Base-by-base conservation (phyloP, 2,797 vertebrate species). In the Aplochiton taeniatus region DNA sequence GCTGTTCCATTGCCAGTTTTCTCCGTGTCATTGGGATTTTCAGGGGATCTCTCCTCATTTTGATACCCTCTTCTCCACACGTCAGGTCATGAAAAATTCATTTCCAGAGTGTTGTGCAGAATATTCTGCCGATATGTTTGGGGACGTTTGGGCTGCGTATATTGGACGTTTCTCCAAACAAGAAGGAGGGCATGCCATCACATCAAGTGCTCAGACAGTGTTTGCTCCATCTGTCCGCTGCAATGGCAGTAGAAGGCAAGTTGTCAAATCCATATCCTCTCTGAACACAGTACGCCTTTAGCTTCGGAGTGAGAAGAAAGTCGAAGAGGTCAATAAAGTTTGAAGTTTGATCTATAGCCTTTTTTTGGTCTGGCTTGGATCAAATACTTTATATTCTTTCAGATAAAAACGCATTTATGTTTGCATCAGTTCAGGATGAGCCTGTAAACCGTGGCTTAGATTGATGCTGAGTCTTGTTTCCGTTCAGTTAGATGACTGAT, bases 391-490 rank as follows among this genome's bases (percentile, higher is more conserved):
- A 68, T 45, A 59, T 46, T 49, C 62, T 55, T 42, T 42, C 47
- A 46, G 50, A 57, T 65, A 58, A 60, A 65, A n/a, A n/a, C n/a
- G n/a, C 44, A 68, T 56, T 54, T 49, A 9, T 31, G 46, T 19
- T 43, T 42, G 45, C 47, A 6, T 48, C 11, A 42, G 48, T 20
- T 50, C 14, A 47, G 4, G 11, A n/a, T 51, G 42, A 45, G 17
- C 58, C 55, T 54, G 42, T 58, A 52, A 52, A 58, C 47, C 10
- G 1, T 59, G 50, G 63, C 67, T 61, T 42, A 68, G 65, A 62
- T 48, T 61, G 61, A 58, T 68, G 63, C 54, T 53, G 19, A 50
- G 55, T 51, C 44, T 20, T 63, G 58, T 60, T 54, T 58, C 41
- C 45, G 50, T 58, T 50, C 14, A 52, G 51, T 57, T 59, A 65